Evolutionary conservation across 2,888 invertebrate genomes (phyloP), one percentile per base, ranked within the genome.

Genomic region (Conistra vaccinii): DNA sequence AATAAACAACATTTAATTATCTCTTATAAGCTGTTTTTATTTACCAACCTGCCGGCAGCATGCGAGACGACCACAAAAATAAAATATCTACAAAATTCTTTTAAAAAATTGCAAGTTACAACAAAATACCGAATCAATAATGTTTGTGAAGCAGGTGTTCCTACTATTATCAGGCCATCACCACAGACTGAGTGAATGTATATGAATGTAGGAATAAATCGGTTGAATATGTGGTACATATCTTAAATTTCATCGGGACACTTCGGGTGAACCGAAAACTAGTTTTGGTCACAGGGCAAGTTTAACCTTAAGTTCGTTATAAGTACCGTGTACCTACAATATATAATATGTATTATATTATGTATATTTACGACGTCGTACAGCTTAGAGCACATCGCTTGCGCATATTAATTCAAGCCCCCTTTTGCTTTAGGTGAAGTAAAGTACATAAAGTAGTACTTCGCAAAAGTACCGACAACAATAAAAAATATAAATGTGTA

Each of bases 1-100:
- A 92, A 92, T 94, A 94, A 93, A 95, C 91, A 92, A 93, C 91
- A 93, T 93, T 94, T 94, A 89, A 95, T 93, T 94, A 95, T 95
- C 94, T 93, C 92, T 74, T 39, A 26, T 1, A 32, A 62, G n/a
- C 58, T 81, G 88, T 85, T 78, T 87, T 88, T 83, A 73, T 81
- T 84, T 45, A 26, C 66, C 20, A 2, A 55, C 45, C 53, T 14
- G 7, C 42, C 23, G 45, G 6, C 61, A 48, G 2, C 26, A n/a
- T 17, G 12, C 10, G 14, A 29, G 23, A 5, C 9, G 9, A 68
- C 3, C 7, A 45, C 7, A 9, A 23, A 35, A 2, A 48, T 29
- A 26, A 45, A 63, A 63, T 12, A 7, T 7, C 4, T 29, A 5
- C n/a, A n/a, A 20, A n/a, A 2, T 45, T 12, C 0, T 32, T 69